phyloP scores from a whole-genome alignment of 1,140 invertebrate species.

The Leptopilina boulardi region DNA sequence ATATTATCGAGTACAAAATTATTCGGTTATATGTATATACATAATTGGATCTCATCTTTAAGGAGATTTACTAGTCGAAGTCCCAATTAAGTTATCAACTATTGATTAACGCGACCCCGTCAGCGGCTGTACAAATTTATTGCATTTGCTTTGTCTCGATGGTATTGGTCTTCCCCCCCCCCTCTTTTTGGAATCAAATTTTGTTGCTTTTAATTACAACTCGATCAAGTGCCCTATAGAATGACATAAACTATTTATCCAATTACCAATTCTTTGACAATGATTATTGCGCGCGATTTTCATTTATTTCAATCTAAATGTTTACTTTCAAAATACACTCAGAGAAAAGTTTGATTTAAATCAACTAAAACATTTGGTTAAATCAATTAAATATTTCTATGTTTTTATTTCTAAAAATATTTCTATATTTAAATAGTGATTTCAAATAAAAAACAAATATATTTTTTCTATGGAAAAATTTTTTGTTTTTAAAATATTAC shows the following conservation, averaged over 20 bases:
- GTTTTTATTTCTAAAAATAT: no score
- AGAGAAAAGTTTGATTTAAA: not conserved
- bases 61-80: conserved; percentile 2
- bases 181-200: conserved; percentile 18
- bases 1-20: not conserved
- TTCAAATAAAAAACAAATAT: no score
- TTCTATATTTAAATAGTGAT: no score
- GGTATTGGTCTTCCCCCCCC: not conserved
- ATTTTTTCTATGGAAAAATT: not conserved
- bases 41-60: conserved; percentile 19
- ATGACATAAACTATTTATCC: conserved; percentile 14
- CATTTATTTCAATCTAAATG: not conserved
- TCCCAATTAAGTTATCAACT: not conserved
- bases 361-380: no score
- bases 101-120: conserved; percentile 16
- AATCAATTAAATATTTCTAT: no score
- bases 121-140: conserved; percentile 2
- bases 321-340: not conserved
- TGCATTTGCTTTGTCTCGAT: conserved; percentile 14
- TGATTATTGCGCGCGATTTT: conserved; percentile 23
- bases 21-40: not conserved
- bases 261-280: conserved; percentile 7
- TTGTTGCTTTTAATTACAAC: conserved; percentile 24
- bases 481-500: not conserved
- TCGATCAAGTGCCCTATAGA: conserved; percentile 19